phyloP scores from a whole-genome alignment of 2,797 vertebrate genomes.

The Eulemur albifrons region DNA sequence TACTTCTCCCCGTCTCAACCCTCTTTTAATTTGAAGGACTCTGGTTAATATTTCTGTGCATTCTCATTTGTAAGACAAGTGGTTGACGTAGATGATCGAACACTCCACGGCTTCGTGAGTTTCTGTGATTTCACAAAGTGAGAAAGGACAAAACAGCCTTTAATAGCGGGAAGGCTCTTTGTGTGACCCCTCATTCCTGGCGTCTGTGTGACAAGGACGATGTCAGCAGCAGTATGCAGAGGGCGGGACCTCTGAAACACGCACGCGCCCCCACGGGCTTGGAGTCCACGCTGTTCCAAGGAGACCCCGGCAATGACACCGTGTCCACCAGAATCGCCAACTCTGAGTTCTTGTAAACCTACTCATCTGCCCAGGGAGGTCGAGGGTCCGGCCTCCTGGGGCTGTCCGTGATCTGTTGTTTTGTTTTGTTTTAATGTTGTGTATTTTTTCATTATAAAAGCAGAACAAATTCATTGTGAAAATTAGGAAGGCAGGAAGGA shows the following conservation, averaged over 20 bases:
- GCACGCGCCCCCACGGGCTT: rapidly evolving
- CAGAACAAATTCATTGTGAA: not conserved
- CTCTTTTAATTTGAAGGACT: not conserved
- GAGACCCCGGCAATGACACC: rapidly evolving
- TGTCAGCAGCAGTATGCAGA: too few species aligned
- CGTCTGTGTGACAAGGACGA: rapidly evolving
- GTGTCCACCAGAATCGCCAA: too few species aligned
- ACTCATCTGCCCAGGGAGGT: not conserved
- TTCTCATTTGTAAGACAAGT: rapidly evolving
- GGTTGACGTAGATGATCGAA: rapidly evolving
- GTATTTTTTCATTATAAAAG: not conserved
- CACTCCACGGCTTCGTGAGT: rapidly evolving
- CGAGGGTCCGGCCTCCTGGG: not conserved
- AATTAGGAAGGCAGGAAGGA: not conserved
- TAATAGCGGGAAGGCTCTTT: rapidly evolving
- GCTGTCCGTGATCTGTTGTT: rapidly evolving
- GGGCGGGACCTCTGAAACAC: rapidly evolving
- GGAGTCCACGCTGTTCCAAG: rapidly evolving
- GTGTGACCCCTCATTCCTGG: not conserved
- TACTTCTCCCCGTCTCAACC: not conserved
- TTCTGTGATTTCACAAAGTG: not conserved
- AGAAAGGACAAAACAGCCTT: not conserved
- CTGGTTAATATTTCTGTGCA: rapidly evolving
- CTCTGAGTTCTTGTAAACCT: not conserved
- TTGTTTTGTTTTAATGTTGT: not conserved